A percentile compares a stretch with the other conserved stretches of the same genome.
Evolutionary conservation across 2,888 invertebrate species (phyloP).

Genomic region (Polyploca ridens): DNA sequence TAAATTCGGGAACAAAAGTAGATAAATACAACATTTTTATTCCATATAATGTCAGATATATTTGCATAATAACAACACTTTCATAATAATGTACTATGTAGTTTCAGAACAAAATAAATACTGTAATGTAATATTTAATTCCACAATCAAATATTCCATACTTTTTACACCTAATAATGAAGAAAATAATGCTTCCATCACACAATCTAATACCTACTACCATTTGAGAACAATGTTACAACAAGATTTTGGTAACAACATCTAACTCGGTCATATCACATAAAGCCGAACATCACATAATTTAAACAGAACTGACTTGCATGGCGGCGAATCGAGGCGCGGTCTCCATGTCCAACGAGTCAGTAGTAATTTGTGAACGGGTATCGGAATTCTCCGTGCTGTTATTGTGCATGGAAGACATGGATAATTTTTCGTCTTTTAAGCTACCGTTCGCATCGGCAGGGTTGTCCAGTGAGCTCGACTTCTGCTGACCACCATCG

Average conservation of each 20-base stretch:
- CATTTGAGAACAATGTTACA: background rate
- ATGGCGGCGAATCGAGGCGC: constrained; percentile 82
- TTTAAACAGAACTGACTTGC: constrained; percentile 85
- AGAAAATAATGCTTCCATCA: background rate
- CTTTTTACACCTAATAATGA: background rate
- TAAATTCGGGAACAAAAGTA: background rate
- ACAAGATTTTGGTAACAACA: too few relatives aligned
- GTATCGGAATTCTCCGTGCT: constrained; percentile 76
- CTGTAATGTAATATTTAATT: background rate
- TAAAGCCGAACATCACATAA: constrained; percentile 1
- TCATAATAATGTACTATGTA: background rate
- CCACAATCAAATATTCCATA: background rate
- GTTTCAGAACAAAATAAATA: background rate
- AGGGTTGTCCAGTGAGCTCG: constrained; percentile 56
- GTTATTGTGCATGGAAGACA: constrained; percentile 65
- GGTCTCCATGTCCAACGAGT: constrained; percentile 79
- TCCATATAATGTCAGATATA: background rate
- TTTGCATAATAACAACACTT: background rate
- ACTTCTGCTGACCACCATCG: constrained; percentile 76
- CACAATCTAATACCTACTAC: background rate
- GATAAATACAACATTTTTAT: background rate
- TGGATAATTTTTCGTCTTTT: constrained; percentile 78
- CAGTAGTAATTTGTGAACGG: constrained; percentile 79
- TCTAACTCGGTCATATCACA: too few relatives aligned
- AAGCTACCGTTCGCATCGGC: constrained; percentile 72